A percentile compares a stretch with the other conserved stretches of the same genome.
These are phyloP conservation scores for Nebria salina DNA, from an alignment of 2,888 invertebrate genomes.

Conservation along the genomic window DNA sequence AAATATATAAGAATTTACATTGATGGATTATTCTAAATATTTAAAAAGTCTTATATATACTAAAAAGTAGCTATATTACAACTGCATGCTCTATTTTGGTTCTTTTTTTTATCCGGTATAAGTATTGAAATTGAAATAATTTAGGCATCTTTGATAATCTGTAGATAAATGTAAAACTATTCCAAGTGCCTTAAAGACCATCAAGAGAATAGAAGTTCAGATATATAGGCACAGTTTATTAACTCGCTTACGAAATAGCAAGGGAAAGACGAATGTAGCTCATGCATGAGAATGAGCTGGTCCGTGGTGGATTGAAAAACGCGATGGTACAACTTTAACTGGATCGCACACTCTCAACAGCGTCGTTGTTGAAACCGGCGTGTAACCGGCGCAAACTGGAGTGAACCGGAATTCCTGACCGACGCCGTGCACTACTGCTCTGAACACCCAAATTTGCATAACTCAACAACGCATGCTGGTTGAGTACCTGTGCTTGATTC, in stretches of 20 bases:
- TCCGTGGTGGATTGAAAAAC: conserved; percentile 1
- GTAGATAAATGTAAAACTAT: not conserved
- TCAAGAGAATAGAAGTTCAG: not conserved
- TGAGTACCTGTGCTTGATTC: not conserved
- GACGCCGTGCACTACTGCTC: not conserved
- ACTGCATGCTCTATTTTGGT: no score
- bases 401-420: conserved; percentile 1
- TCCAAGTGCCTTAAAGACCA: not conserved
- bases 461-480: not conserved
- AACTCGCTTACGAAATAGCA: not conserved
- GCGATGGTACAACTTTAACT: not conserved
- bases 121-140: not conserved
- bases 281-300: not conserved
- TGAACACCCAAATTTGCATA: not conserved
- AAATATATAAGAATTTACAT: no score
- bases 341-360: not conserved
- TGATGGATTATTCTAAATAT: no score
- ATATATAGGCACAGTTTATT: not conserved
- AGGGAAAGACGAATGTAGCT: not conserved
- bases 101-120: no score
- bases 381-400: not conserved
- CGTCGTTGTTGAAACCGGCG: not conserved
- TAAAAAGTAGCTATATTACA: no score
- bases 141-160: not conserved
- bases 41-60: no score